These are phyloP conservation scores for Microcaecilia unicolor DNA, from an alignment of 2,797 vertebrate species.

Conservation along the genomic window DNA sequence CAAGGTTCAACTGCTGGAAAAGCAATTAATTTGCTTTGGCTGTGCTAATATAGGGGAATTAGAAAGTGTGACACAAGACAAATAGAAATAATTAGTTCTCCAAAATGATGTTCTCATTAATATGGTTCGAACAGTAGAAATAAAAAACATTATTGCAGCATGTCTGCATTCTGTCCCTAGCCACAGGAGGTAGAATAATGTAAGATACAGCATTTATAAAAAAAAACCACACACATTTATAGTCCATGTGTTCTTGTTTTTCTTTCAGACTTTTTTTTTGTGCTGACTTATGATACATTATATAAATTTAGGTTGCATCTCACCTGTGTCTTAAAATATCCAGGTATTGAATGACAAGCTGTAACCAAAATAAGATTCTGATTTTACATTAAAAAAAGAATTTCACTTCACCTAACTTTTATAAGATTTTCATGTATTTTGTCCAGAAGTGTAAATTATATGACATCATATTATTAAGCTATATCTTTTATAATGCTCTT, in stretches of 20 bases:
- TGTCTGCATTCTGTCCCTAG: constrained; percentile 63
- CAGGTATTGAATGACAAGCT: too few relatives aligned
- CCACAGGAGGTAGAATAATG: constrained; percentile 47
- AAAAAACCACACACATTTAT: too few relatives aligned
- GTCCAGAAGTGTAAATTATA: not conserved
- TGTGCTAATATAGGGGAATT: constrained; percentile 99
- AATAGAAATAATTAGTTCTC: constrained; percentile 99
- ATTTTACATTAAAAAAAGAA: too few relatives aligned
- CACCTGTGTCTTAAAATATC: not conserved
- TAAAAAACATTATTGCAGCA: constrained; percentile 75
- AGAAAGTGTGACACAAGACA: constrained; percentile 99
- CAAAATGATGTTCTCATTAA: constrained; percentile 99
- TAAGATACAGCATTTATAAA: constrained; percentile 39
- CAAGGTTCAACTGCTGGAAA: constrained; percentile 96
- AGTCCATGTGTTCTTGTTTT: constrained; percentile 8
- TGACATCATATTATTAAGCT: not conserved
- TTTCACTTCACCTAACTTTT: too few relatives aligned
- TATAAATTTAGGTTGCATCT: not conserved
- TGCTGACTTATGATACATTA: constrained; percentile 7
- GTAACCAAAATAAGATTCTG: too few relatives aligned
- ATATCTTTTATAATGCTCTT: constrained; percentile 1
- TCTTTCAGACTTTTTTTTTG: constrained; percentile 35
- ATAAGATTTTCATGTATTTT: constrained; percentile 17
- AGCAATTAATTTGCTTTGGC: constrained; percentile 99
- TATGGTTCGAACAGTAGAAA: constrained; percentile 73